Base-by-base conservation (phyloP, 2,888 invertebrate species). In the Azorinus chamasolen region DNA sequence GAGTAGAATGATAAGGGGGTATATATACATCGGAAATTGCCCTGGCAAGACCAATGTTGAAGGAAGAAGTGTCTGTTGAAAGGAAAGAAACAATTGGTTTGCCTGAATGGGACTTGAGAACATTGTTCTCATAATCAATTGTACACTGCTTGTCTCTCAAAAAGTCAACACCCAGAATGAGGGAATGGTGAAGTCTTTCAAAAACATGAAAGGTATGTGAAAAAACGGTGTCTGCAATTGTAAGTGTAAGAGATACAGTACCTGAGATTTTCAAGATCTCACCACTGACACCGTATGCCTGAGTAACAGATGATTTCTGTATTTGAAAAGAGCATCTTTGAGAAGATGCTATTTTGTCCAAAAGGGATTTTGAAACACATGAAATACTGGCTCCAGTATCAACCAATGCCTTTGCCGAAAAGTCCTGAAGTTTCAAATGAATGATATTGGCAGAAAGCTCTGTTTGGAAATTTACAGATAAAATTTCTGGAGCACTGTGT, bases 21-120 rank as follows among this genome's bases (percentile, higher is more conserved):
- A 45, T 45, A 6, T 25, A 41, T 2, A 58, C 58, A 20, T 25
- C 20, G 14, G n/a, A n/a, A 8, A 45, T 43, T 22, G 27, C 20
- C 16, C 58, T 41, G n/a, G 58, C 58, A 24, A 58, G 24, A n/a
- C 58, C 43, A 10, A 58, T 18, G 22, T 58, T 43, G 45, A 58
- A 58, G 25, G 14, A 20, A n/a, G n/a, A 32, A 18, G 37, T 25
- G 12, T 10, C 1, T 25, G 45, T 18, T 22, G 43, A 25, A 58
- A n/a, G 10, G 10, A 32, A 58, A 2, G 25, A 32, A 32, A 32
- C 10, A 6, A 32, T 32, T 32, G 32, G 32, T 32, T 32, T 32
- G 32, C 32, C 32, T 32, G 32, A 4, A 32, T 4, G 10, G 10
- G 32, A 4, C 10, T 32, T 32, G 5, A 32, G 32, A 32, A 32